Evolutionary conservation across 2,797 vertebrate genomes (phyloP).

Genomic region (Myoxocephalus aenaeus): DNA sequence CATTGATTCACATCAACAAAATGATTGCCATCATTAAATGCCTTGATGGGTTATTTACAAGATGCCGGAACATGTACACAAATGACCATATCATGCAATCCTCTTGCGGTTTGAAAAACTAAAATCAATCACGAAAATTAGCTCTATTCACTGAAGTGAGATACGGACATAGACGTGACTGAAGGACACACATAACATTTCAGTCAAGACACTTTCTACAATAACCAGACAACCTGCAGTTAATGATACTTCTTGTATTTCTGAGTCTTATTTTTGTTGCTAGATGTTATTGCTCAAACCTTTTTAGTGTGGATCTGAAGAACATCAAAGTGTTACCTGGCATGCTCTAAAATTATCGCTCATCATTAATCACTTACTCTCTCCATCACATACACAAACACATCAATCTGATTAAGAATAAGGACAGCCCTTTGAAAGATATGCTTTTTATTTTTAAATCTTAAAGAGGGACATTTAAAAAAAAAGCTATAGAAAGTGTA

Average conservation of each 20-base stretch:
- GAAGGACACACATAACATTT: slow-evolving; percentile 17
- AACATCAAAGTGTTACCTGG: slow-evolving; percentile 47
- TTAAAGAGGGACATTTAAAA: slow-evolving; percentile 42
- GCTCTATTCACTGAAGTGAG: slow-evolving; percentile 18
- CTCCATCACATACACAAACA: slow-evolving; percentile 27
- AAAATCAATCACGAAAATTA: slow-evolving; percentile 57
- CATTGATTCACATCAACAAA: slow-evolving; percentile 44
- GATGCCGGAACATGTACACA: slow-evolving; percentile 10
- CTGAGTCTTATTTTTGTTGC: slow-evolving; percentile 7
- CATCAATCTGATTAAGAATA: slow-evolving; percentile 43
- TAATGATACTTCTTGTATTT: slow-evolving; percentile 11
- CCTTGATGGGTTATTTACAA: slow-evolving; percentile 56
- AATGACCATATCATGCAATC: slow-evolving; percentile 42
- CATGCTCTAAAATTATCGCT: slow-evolving; percentile 25
- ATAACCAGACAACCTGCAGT: not conserved
- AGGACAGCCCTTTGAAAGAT: slow-evolving; percentile 27
- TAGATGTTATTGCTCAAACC: slow-evolving; percentile 30
- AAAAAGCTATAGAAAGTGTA: slow-evolving; percentile 20
- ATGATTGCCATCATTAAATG: slow-evolving; percentile 55
- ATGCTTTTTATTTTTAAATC: slow-evolving; percentile 40
- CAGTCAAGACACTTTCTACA: slow-evolving; percentile 8
- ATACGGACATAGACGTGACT: slow-evolving; percentile 11
- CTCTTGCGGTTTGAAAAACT: slow-evolving; percentile 37
- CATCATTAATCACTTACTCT: slow-evolving; percentile 19
- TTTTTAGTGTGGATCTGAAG: slow-evolving; percentile 48